Base-by-base conservation (phyloP, 1,140 invertebrate genomes). In the Subanguina moxae region DNA sequence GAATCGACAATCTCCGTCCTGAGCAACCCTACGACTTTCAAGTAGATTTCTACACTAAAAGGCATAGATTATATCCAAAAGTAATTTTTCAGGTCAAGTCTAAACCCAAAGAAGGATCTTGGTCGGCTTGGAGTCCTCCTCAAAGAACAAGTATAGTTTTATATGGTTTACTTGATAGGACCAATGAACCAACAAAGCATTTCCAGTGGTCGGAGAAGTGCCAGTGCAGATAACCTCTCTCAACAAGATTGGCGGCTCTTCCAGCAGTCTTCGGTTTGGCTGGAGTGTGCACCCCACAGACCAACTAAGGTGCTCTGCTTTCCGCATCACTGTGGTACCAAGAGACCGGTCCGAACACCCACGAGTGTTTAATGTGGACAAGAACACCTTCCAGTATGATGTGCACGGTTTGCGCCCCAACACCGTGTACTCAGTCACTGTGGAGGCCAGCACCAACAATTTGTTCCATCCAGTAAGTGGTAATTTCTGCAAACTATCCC, bases 401-500 rank as follows among this genome's bases (percentile, higher is more conserved):
- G 75, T 78, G 23, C 77, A 82, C 64, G 72, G 69, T 1, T 65
- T 82, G 7, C 48, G 68, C 17, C 76, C 80, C 21, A 69, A 67
- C 25, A 83, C 80, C 1, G 67, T 70, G 15, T 82, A 82, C 70
- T 68, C 80, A 13, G 81, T 82, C 8, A 82, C 82, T 38, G 80
- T 82, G 30, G 65, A 82, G 48, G 80, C 81, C 25, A 65, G 63
- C 11, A 77, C 78, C 9, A 68, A 78, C 45, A 68, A 75, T 17
- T 57, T 66, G 27, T 64, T 73, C 43, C 71, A 71, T 61, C 58
- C 68, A 62, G 76, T 69, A 21, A 69, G 66, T 27, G 3, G 8
- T 7, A 52, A 21, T n/a, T n/a, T n/a, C n/a, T n/a, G n/a, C n/a
- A 52, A 52, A 38, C 32, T 38, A 11, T 38, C 32, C 3, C 32